Evolutionary conservation across 2,888 invertebrate species (phyloP), one percentile per base, ranked within the genome.

Genomic region (Tiphia femorata): DNA sequence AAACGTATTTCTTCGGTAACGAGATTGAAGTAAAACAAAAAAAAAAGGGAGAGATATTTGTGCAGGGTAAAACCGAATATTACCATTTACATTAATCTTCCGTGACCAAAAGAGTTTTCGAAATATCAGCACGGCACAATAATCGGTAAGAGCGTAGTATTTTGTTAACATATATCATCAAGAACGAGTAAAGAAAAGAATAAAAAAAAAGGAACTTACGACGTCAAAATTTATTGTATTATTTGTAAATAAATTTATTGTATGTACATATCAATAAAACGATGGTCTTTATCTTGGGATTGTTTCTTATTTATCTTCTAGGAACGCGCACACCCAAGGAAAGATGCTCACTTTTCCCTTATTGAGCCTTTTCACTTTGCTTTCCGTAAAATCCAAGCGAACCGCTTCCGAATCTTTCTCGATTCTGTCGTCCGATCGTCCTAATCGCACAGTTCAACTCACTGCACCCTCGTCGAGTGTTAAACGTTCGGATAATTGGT

Each of bases 201-300:
- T n/a, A 3, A 3, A 33, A 3, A 33, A 14, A 14, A 3, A 33
- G 16, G 55, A 64, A 61, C 57, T 66, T 69, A 65, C 62, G 67
- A 59, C 64, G 64, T 73, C 64, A 56, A 72, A 69, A 62, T 73
- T 71, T 64, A 60, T 59, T 69, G 72, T 67, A 72, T 71, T 72
- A 73, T 78, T 77, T 81, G 81, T 80, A 80, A 80, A 81, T 80
- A 81, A 78, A 72, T 73, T 79, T 65, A 78, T 75, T 80, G 78
- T 80, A 80, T 80, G 80, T 80, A 81, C 81, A 81, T 81, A 81
- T 81, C 81, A 81, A 80, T 80, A 81, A 81, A 80, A 75, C 72
- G 52, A 80, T 78, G 76, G 78, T 80, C 79, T 70, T 69, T 69
- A 68, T 51, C 50, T 60, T 38, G 48, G 29, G 33, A 14, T 40